Base-by-base conservation (phyloP, 1,140 invertebrate genomes). In the Varroa destructor region DNA sequence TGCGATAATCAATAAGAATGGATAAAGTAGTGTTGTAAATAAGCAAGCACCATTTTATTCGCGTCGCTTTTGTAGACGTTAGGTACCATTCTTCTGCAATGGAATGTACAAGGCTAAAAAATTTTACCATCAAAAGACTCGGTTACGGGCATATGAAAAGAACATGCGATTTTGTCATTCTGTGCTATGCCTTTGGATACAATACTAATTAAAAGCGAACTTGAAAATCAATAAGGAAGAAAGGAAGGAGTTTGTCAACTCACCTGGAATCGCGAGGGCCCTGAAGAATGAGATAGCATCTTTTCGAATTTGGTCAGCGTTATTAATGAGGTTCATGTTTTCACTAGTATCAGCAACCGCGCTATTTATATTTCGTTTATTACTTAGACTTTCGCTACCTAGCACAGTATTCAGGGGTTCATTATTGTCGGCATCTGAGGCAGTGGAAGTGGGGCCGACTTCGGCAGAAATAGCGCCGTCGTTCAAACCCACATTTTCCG, bases 401-500 rank as follows among this genome's bases (percentile, higher is more conserved):
- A 37, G 40, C 40, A 67, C 61, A 8, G 61, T 67, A 1, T 5
- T 46, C 37, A 67, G 40, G 4, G 61, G 40, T 12, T 67, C 76
- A 3, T 51, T 8, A 51, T 8, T 51, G 46, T 8, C 3, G 71
- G 79, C 76, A 8, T 40, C 10, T 6, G 73, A n/a, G 71, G 56
- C 25, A 71, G 70, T 67, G 43, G 72, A 6, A 1, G 6, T 84
- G 81, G 61, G 81, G 75, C 56, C 80, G 75, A 75, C 83, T 86
- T 43, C 57, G 6, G 10, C 46, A n/a, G 40, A 43, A 43, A 40
- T 43, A 43, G 71, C 71, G 10, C 73, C 72, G 56, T 72, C 71
- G 1, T 71, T 72, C 2, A 77, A 73, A 3, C 85, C 87, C 55
- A 93, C 87, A 77, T 87, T 85, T 71, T 82, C 80, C 0, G 92